Conservation (phyloP, 2,888 invertebrate genomes). For the Timema cristinae region DNA sequence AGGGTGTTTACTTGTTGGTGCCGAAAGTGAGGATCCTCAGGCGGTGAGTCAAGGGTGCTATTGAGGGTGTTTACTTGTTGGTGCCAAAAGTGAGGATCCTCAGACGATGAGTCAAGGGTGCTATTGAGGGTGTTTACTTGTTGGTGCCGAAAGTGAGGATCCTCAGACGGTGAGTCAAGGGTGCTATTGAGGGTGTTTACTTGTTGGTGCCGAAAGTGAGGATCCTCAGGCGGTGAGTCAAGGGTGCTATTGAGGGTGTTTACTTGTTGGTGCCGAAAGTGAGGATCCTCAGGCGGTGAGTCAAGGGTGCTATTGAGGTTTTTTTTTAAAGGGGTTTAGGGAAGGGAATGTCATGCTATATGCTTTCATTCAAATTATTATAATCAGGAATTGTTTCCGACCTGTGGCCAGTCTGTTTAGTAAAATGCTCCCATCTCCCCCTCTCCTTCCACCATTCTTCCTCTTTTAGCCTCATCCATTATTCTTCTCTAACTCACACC, state of each 20-base stretch:
- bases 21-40: constrained; percentile 76
- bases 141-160: constrained; percentile 83
- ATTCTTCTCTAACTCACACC: too few relatives aligned
- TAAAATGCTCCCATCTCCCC: too few relatives aligned
- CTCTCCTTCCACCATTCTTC: too few relatives aligned
- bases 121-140: constrained; percentile 61
- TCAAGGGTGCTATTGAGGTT: constrained; percentile 2
- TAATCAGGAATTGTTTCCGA: too few relatives aligned
- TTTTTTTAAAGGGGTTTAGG: too few relatives aligned
- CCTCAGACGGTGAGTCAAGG: constrained; percentile 53
- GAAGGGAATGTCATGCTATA: too few relatives aligned
- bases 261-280: constrained; percentile 84
- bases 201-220: constrained; percentile 82
- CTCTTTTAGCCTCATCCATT: too few relatives aligned
- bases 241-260: constrained; percentile 52
- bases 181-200: constrained; percentile 57
- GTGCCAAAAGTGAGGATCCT: constrained; percentile 81
- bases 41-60: constrained; percentile 40
- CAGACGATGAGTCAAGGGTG: constrained; percentile 44
- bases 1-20: constrained; percentile 80
- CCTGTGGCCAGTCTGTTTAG: too few relatives aligned
- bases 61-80: constrained; percentile 72
- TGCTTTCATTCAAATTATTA: too few relatives aligned
- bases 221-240: constrained; percentile 61
- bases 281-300: constrained; percentile 63